Evolutionary conservation across 2,888 invertebrate species (phyloP).

Genomic region (Merodon equestris): DNA sequence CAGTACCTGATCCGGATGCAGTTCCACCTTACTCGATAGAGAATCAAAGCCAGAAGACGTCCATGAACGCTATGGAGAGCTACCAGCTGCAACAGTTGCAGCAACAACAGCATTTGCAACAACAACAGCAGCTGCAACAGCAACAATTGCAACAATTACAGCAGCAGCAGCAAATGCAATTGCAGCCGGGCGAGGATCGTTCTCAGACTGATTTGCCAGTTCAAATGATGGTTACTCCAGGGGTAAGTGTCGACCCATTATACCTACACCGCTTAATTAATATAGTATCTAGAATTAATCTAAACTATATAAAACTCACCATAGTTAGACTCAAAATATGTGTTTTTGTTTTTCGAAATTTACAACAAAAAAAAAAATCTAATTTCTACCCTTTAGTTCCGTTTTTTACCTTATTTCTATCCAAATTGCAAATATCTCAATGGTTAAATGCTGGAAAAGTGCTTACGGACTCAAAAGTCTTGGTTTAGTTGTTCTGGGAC

Average conservation of each 20-base stretch:
- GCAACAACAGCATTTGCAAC: constrained; percentile 71
- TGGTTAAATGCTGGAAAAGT: constrained; percentile 40
- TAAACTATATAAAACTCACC: constrained; percentile 57
- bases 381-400: constrained; percentile 51
- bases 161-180: constrained; percentile 69
- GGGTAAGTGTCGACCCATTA: constrained; percentile 74
- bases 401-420: constrained; percentile 48
- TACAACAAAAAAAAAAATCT: constrained; percentile 19
- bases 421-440: constrained; percentile 55
- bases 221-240: constrained; percentile 79
- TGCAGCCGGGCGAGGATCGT: constrained; percentile 46
- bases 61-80: constrained; percentile 78
- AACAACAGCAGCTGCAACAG: constrained; percentile 71
- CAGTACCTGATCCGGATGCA: constrained; percentile 77
- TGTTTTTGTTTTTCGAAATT: constrained; percentile 38
- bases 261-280: background rate
- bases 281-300: constrained; percentile 26
- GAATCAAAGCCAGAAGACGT: constrained; percentile 75
- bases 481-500: no score
- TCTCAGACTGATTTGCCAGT: constrained; percentile 71
- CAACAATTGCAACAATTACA: constrained; percentile 71
- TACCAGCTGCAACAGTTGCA: constrained; percentile 76
- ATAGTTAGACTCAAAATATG: constrained; percentile 63
- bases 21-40: constrained; percentile 78
- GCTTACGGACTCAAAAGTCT: no score